phyloP scores from a whole-genome alignment of 1,140 invertebrate genomes.

The Drepana arcuata region DNA sequence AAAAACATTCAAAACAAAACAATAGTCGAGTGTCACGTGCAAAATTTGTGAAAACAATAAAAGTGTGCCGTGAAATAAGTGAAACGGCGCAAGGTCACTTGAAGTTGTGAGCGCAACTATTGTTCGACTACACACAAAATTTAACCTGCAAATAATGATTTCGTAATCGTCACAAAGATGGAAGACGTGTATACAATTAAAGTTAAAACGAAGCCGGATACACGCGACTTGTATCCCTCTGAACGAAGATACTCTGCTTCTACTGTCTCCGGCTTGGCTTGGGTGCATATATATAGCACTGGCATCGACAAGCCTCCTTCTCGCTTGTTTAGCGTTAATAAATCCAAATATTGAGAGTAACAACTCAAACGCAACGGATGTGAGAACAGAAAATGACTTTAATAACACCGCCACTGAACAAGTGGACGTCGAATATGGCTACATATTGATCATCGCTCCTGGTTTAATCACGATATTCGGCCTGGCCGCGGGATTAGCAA shows the following conservation, averaged over 20 bases:
- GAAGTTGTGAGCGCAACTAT: too few species aligned
- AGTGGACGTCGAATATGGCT: conserved; percentile 16
- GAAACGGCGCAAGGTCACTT: too few species aligned
- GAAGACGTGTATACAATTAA: conserved; percentile 78
- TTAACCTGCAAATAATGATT: conserved; percentile 25
- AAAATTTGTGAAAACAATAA: too few species aligned
- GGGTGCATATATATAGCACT: conserved; percentile 75
- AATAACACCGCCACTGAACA: conserved; percentile 16
- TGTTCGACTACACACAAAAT: too few species aligned
- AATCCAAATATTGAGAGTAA: conserved; percentile 36
- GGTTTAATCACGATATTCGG: conserved; percentile 67
- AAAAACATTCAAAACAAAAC: too few species aligned
- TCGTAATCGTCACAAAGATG: conserved; percentile 69
- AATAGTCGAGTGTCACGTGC: too few species aligned
- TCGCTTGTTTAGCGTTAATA: conserved; percentile 70
- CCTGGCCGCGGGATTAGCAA: conserved; percentile 69
- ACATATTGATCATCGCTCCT: conserved; percentile 55
- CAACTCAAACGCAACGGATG: conserved; percentile 15
- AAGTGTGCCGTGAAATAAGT: too few species aligned
- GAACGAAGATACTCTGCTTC: conserved; percentile 78
- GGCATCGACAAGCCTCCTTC: conserved; percentile 66
- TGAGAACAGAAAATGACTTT: conserved; percentile 16
- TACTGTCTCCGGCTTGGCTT: conserved; percentile 75
- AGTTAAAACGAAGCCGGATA: conserved; percentile 74
- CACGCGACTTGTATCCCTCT: conserved; percentile 74